Conservation (phyloP, 2,888 invertebrate genomes). For the Acleris literana region DNA sequence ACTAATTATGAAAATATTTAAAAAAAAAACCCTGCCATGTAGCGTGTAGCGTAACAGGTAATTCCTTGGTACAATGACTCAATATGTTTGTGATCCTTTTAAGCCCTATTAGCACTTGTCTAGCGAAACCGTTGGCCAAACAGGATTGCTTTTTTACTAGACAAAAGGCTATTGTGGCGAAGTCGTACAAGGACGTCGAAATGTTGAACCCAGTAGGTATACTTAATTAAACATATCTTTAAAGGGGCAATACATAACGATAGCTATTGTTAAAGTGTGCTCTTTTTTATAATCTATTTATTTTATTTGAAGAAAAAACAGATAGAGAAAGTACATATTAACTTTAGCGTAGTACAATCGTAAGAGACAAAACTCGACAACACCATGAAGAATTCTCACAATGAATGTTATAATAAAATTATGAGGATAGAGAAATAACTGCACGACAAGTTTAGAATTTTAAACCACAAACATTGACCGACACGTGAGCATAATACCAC, state of each 20-base stretch:
- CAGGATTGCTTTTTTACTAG: slow-evolving; percentile 46
- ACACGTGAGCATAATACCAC: no score
- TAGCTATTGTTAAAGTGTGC: no score
- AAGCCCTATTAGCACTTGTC: slow-evolving; percentile 54
- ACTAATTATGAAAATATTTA: not conserved
- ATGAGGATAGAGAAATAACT: no score
- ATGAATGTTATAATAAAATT: no score
- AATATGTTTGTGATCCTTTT: slow-evolving; percentile 59
- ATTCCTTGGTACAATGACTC: slow-evolving; percentile 39
- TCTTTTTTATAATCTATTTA: no score
- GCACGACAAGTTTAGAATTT: no score
- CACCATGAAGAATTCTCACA: no score
- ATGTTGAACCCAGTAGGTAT: slow-evolving; percentile 16
- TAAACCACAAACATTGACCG: no score
- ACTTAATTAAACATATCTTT: not conserved
- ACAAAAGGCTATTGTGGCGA: slow-evolving; percentile 50
- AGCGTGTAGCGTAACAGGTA: not conserved
- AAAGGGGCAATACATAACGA: not conserved
- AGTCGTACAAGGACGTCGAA: slow-evolving; percentile 41
- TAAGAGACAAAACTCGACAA: no score
- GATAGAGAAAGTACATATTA: no score
- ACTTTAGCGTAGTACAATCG: no score
- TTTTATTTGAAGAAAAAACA: no score
- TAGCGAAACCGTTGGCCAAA: slow-evolving; percentile 50
- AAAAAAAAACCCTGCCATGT: not conserved